Evolutionary conservation across 2,797 vertebrate species (phyloP), one percentile per base, ranked within the genome.

Genomic region (Chanos chanos): DNA sequence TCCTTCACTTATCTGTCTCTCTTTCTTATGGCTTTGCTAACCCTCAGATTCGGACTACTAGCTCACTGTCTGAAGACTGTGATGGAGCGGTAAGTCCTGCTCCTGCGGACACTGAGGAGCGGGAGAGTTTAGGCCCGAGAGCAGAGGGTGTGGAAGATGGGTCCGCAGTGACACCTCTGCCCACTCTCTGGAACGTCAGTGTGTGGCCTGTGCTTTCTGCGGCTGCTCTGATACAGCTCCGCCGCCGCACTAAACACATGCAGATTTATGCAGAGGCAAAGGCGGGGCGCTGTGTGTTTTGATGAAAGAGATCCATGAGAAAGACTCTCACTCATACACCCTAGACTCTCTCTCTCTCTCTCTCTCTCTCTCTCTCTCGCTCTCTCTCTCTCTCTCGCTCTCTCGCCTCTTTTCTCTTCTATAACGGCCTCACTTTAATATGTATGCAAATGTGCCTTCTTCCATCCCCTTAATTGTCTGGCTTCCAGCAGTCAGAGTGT

Each of bases 371-470:
- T 85, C 40, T 34, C 33, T 43, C 65, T 40, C 65, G 44, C 62
- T 44, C 61, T 22, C 56, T 50, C 86, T 47, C 40, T 28, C 67
- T 39, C 83, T 82, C 80, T 88, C 87, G 84, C 87, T 85, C 88
- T 57, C 64, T 55, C 31, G 48, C 88, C 84, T 71, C 75, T 70
- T 87, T 85, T 90, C 88, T 85, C 88, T 88, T 91, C 88, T 89
- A 90, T 89, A 88, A 89, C 87, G 79, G 87, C 87, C 85, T 85
- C 80, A 84, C 88, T 94, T 81, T 94, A 93, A 94, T 94, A 93
- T 93, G 91, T 92, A 93, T 94, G 92, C 91, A 93, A 93, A 92
- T 93, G 87, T 79, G 72, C 82, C 83, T 83, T 88, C 86, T 86
- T 85, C 87, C 85, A 85, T 88, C 82, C 85, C 83, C 84, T 83